These are phyloP conservation scores for Eulemur rubriventer DNA, from an alignment of 2,797 vertebrate genomes.

Conservation along the genomic window DNA sequence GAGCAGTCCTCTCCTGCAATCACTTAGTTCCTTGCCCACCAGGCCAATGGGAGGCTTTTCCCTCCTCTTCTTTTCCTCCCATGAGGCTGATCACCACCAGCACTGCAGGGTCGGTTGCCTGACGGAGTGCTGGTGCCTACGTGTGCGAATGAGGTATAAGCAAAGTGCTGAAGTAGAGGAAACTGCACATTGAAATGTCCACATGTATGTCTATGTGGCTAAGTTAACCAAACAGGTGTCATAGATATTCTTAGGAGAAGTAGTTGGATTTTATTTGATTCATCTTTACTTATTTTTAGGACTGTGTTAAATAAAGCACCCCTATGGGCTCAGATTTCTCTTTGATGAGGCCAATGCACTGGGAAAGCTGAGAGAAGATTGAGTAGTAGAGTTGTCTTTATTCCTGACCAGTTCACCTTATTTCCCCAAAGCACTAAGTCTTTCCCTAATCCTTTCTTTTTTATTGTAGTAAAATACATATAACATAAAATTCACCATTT, in stretches of 20 bases:
- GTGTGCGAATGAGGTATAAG: background rate
- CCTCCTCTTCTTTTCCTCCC: background rate
- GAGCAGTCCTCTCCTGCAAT: background rate
- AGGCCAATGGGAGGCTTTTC: background rate
- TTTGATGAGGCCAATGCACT: background rate
- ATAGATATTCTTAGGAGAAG: background rate
- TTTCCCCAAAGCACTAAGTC: background rate
- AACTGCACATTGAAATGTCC: background rate
- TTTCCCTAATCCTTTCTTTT: background rate
- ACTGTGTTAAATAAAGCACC: background rate
- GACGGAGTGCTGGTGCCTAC: background rate
- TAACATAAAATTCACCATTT: background rate
- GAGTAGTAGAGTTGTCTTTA: background rate
- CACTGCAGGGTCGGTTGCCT: background rate
- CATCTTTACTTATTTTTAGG: background rate
- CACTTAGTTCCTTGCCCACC: background rate
- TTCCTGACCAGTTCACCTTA: background rate
- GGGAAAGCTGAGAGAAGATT: background rate
- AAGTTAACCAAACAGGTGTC: background rate
- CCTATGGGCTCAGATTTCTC: background rate
- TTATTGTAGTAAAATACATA: background rate
- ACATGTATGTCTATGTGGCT: background rate
- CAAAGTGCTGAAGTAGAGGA: background rate
- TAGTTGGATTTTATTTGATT: background rate
- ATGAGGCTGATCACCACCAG: background rate